phyloP scores from a whole-genome alignment of 2,113 vertebrate species.

The Hassar affinis region DNA sequence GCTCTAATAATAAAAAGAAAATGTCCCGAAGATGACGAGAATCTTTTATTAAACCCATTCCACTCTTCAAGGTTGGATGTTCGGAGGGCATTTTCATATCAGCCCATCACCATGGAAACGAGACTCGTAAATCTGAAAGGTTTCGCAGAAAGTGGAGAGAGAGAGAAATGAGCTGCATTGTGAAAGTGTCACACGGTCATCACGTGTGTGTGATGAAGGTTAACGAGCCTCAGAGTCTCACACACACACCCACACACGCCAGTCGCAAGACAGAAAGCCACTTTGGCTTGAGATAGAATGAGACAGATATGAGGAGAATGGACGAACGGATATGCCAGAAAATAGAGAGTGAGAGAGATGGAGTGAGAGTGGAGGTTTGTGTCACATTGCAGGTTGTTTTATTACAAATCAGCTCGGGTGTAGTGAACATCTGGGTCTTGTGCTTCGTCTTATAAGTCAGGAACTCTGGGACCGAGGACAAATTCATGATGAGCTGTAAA shows the following conservation, averaged over 20 bases:
- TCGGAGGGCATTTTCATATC: slow-evolving; percentile 13
- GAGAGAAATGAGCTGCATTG: neutral
- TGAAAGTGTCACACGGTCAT: neutral
- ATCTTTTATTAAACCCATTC: slow-evolving; percentile 28
- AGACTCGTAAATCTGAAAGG: slow-evolving; percentile 13
- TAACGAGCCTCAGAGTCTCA: neutral
- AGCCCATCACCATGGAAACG: slow-evolving; percentile 4
- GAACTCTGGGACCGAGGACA: neutral
- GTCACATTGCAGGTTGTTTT: too few species aligned
- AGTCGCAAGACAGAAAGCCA: too few species aligned
- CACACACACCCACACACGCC: neutral
- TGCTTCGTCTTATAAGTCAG: too few species aligned
- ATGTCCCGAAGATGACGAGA: slow-evolving; percentile 15
- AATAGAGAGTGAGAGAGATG: too few species aligned
- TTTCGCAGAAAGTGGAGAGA: neutral
- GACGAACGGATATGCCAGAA: too few species aligned
- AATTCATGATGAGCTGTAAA: neutral
- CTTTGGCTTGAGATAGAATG: too few species aligned
- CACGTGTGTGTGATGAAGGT: neutral
- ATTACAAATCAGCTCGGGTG: too few species aligned
- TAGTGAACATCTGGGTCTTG: too few species aligned
- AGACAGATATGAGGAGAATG: too few species aligned
- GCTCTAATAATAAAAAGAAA: slow-evolving; percentile 18
- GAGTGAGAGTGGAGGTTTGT: too few species aligned
- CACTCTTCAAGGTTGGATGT: slow-evolving; percentile 23